These are phyloP conservation scores for Dreissena polymorpha DNA, from an alignment of 1,140 invertebrate species.

Conservation along the genomic window DNA sequence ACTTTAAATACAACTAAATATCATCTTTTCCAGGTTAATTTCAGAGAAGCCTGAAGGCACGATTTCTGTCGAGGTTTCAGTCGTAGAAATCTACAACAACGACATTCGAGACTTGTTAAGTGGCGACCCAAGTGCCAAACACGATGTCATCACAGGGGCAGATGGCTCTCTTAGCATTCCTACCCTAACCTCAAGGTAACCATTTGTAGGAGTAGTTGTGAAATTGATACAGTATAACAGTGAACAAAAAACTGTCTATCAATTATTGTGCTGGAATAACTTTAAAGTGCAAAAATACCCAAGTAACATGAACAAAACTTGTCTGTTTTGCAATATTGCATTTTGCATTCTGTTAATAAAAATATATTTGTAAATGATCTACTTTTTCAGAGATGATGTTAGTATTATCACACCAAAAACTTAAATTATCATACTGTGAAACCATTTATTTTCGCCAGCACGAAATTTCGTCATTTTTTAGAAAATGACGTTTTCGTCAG, in stretches of 20 bases:
- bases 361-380: too few relatives aligned
- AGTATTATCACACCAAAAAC: too few relatives aligned
- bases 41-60: conserved; percentile 69
- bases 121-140: conserved; percentile 71
- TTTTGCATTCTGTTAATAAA: too few relatives aligned
- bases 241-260: background rate
- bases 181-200: conserved; percentile 74
- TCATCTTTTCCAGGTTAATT: conserved; percentile 64
- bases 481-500: too few relatives aligned
- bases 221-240: background rate
- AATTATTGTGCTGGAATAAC: background rate
- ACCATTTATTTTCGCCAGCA: too few relatives aligned
- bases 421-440: too few relatives aligned
- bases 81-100: conserved; percentile 78
- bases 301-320: too few relatives aligned
- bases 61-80: conserved; percentile 74
- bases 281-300: too few relatives aligned
- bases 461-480: too few relatives aligned
- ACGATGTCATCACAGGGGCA: conserved; percentile 72
- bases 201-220: conserved; percentile 2
- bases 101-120: conserved; percentile 75
- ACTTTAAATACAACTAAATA: too few relatives aligned
- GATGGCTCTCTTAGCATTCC: conserved; percentile 73
- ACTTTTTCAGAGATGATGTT: too few relatives aligned
- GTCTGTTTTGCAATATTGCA: too few relatives aligned